phyloP scores from a whole-genome alignment of 1,140 invertebrate species.

The Lasioglossum baleicum region DNA sequence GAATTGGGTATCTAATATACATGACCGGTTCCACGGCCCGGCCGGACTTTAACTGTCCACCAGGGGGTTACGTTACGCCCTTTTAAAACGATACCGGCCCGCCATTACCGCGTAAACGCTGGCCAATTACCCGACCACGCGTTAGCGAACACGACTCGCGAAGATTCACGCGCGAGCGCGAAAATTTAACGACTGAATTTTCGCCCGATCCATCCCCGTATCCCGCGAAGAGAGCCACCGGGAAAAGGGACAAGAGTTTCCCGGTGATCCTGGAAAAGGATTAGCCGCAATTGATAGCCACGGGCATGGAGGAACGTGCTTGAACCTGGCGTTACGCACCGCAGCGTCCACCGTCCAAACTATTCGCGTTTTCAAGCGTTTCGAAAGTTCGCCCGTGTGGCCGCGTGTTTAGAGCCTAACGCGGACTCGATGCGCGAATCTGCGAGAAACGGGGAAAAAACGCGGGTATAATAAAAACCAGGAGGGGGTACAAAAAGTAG shows the following conservation, averaged over 20 bases:
- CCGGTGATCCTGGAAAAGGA: conserved; percentile 55
- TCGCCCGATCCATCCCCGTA: not conserved
- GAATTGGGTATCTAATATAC: conserved; percentile 78
- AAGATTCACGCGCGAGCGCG: too few species aligned
- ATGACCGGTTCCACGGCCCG: conserved; percentile 66
- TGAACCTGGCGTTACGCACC: conserved; percentile 49
- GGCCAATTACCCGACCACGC: conserved; percentile 21
- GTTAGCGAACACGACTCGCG: too few species aligned
- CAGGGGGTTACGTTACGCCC: conserved; percentile 24
- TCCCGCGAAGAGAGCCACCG: not conserved
- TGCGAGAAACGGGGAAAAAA: too few species aligned
- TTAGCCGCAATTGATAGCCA: conserved; percentile 67
- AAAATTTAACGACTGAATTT: too few species aligned
- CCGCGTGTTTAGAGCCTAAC: too few species aligned
- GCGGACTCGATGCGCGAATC: too few species aligned
- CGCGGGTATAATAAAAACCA: too few species aligned
- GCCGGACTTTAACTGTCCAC: conserved; percentile 60
- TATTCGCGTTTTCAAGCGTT: conserved; percentile 12
- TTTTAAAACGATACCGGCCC: conserved; percentile 31
- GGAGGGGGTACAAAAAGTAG: too few species aligned
- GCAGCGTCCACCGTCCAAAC: conserved; percentile 20
- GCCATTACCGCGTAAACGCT: conserved; percentile 10
- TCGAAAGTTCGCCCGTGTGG: too few species aligned
- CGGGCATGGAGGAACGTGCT: conserved; percentile 53
- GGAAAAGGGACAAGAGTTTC: conserved; percentile 63